These are phyloP conservation scores for Acleris laterana DNA, from an alignment of 2,888 invertebrate genomes.

Conservation along the genomic window DNA sequence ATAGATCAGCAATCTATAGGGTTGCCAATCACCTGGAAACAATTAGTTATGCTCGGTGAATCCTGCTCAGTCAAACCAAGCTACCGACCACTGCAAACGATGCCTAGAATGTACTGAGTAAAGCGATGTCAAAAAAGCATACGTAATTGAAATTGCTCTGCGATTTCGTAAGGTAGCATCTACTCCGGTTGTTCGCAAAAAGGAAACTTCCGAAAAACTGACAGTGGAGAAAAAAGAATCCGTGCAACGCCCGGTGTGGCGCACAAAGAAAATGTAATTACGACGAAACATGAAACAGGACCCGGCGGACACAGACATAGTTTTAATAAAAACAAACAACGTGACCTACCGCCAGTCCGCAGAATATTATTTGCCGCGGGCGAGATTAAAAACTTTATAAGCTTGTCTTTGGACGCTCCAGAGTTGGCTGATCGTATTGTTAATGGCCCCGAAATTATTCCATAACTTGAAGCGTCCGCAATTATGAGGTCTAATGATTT, in stretches of 20 bases:
- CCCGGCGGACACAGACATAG: constrained; percentile 43
- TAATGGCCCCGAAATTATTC: no score
- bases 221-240: constrained; percentile 25
- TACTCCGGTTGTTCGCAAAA: background rate
- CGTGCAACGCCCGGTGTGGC: constrained; percentile 23
- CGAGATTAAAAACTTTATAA: constrained; percentile 26
- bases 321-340: constrained; percentile 46
- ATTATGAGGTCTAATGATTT: no score
- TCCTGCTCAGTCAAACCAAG: constrained; percentile 24
- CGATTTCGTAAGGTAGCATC: constrained; percentile 6
- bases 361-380: constrained; percentile 26
- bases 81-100: constrained; percentile 13
- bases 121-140: constrained; percentile 2
- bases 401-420: background rate
- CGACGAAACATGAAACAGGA: constrained; percentile 48
- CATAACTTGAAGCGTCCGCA: no score
- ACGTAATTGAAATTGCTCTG: constrained; percentile 9
- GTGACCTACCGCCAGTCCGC: constrained; percentile 13
- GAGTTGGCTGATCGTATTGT: no score
- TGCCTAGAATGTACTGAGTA: background rate
- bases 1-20: constrained; percentile 11
- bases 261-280: constrained; percentile 59
- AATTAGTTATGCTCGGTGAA: constrained; percentile 29
- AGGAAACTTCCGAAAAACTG: constrained; percentile 28
- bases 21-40: constrained; percentile 32